Percentiles rank a stretch among this genome's conserved stretches.
phyloP scores from a whole-genome alignment of 1,140 invertebrate genomes.

The Lepidotrigona ventralis region DNA sequence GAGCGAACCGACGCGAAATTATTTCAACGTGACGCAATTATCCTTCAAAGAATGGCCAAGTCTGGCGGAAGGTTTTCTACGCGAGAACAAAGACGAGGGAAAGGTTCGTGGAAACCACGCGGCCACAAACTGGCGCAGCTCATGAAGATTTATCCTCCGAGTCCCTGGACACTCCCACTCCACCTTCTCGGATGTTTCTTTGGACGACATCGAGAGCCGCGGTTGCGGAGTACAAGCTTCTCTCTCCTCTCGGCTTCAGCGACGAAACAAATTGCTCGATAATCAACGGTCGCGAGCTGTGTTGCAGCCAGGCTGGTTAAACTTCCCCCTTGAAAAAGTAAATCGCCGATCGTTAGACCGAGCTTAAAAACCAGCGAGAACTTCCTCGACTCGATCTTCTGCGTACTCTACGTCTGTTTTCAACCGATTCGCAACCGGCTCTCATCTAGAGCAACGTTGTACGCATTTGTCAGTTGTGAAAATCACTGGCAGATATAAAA shows the following conservation, averaged over 20 bases:
- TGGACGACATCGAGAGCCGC: neutral
- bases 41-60: too few species aligned
- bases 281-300: slow-evolving; percentile 10
- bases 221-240: neutral
- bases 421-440: too few species aligned
- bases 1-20: too few species aligned
- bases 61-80: neutral
- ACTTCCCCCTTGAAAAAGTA: neutral
- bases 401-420: neutral
- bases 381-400: neutral
- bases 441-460: neutral
- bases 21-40: too few species aligned
- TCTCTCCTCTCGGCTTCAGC: neutral
- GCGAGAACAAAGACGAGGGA: slow-evolving; percentile 4
- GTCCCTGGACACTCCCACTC: neutral
- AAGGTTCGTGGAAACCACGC: slow-evolving; percentile 2
- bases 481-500: too few species aligned
- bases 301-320: neutral
- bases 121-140: slow-evolving; percentile 29
- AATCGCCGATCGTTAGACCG: neutral
- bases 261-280: slow-evolving; percentile 40
- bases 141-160: slow-evolving; percentile 55
- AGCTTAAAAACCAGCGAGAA: neutral
- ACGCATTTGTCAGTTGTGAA: neutral
- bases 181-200: slow-evolving; percentile 4